Evolutionary conservation across 2,113 vertebrate genomes (phyloP).

Genomic region (Megalops atlanticus): DNA sequence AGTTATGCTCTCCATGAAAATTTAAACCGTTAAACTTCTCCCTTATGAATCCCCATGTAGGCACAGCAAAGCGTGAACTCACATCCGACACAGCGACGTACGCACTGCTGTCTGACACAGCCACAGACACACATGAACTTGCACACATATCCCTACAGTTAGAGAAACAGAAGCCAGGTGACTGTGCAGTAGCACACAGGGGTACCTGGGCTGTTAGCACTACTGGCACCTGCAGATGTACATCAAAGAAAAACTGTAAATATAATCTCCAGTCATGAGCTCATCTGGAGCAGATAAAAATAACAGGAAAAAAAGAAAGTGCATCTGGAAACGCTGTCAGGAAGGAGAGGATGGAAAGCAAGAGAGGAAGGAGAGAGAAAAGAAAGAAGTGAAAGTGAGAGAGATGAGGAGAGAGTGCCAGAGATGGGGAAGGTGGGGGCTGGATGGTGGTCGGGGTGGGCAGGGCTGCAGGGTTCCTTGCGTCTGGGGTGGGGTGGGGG

Average conservation of each 20-base stretch:
- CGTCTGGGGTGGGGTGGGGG: not conserved
- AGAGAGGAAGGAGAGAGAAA: conserved; percentile 5
- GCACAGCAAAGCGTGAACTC: too few relatives aligned
- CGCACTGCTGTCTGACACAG: too few relatives aligned
- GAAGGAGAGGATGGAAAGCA: not conserved
- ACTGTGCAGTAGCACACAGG: too few relatives aligned
- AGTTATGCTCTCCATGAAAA: not conserved
- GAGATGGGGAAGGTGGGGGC: conserved; percentile 38
- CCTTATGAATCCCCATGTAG: not conserved
- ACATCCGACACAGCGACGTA: too few relatives aligned
- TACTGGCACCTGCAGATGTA: conserved; percentile 20
- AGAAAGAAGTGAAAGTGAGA: not conserved
- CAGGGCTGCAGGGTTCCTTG: not conserved
- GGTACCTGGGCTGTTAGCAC: too few relatives aligned
- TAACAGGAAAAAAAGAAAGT: conserved; percentile 21
- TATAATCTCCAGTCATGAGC: conserved; percentile 4
- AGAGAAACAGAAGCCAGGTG: too few relatives aligned
- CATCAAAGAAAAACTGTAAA: not conserved
- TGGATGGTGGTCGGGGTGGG: not conserved
- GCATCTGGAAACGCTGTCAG: conserved; percentile 4
- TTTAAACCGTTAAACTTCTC: not conserved
- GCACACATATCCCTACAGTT: conserved; percentile 24
- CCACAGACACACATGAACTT: conserved; percentile 28
- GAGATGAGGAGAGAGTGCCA: conserved; percentile 32
- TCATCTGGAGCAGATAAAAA: conserved; percentile 18